A percentile compares a stretch with the other conserved stretches of the same genome.
Evolutionary conservation across 2,797 vertebrate species (phyloP).

Genomic region (Danio albolineatus): DNA sequence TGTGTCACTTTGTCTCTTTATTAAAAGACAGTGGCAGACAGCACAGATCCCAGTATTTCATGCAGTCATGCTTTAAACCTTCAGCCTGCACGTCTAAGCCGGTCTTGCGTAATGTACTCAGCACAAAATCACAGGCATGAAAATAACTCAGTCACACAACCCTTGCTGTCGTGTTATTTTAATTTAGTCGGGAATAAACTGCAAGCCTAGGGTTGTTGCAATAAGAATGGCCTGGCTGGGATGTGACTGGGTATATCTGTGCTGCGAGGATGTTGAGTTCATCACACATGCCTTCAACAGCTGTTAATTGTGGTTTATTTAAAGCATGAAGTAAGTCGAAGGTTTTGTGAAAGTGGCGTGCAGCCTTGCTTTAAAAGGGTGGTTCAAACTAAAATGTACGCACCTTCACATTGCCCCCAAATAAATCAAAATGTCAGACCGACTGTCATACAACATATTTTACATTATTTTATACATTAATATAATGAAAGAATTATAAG

Average conservation of each 20-base stretch:
- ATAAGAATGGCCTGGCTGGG: neutral
- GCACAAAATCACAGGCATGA: constrained; percentile 30
- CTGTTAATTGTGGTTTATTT: constrained; percentile 31
- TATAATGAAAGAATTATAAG: too few species aligned
- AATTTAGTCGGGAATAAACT: constrained; percentile 50
- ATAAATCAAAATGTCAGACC: neutral
- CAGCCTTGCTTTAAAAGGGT: neutral
- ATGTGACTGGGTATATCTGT: constrained; percentile 18
- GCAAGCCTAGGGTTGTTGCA: constrained; percentile 54
- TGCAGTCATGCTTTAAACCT: constrained; percentile 21
- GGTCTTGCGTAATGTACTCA: constrained; percentile 24
- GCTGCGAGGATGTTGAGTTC: neutral
- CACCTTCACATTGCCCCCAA: neutral
- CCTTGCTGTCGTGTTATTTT: constrained; percentile 62
- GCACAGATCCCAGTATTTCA: constrained; percentile 9
- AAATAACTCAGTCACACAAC: constrained; percentile 42
- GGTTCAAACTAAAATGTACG: neutral
- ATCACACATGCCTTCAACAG: constrained; percentile 9
- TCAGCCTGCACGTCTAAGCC: neutral
- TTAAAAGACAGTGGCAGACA: constrained; percentile 45
- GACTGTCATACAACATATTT: neutral
- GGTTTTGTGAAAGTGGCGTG: neutral
- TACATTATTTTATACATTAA: too few species aligned
- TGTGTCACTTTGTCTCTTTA: constrained; percentile 44
- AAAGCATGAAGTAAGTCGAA: neutral